These are phyloP conservation scores for Dynastes maya DNA, from an alignment of 2,888 invertebrate genomes.

Conservation along the genomic window DNA sequence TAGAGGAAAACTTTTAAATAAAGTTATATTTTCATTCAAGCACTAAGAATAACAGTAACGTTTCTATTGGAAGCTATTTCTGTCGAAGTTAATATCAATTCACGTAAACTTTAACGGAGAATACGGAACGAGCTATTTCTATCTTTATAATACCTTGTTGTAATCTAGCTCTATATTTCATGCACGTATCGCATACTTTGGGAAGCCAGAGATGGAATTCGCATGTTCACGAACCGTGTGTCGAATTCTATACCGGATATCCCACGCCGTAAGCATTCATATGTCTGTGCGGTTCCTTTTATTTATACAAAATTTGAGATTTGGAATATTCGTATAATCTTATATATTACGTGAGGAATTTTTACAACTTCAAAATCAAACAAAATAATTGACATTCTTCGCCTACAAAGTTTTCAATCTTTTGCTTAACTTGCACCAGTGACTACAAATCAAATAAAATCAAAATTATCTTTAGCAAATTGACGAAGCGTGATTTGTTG, in stretches of 20 bases:
- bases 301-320: too few relatives aligned
- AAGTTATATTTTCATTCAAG: background rate
- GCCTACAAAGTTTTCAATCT: too few relatives aligned
- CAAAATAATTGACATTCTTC: too few relatives aligned
- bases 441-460: too few relatives aligned
- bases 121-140: background rate
- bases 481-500: too few relatives aligned
- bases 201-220: background rate
- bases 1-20: background rate
- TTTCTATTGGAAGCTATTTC: background rate
- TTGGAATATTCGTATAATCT: too few relatives aligned
- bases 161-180: conserved; percentile 3
- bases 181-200: background rate
- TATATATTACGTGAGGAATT: too few relatives aligned
- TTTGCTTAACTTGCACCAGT: too few relatives aligned
- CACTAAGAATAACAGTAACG: background rate
- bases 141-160: conserved; percentile 6
- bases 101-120: background rate
- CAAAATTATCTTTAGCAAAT: too few relatives aligned
- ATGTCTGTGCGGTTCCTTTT: too few relatives aligned
- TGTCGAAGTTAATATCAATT: conserved; percentile 2
- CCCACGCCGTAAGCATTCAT: too few relatives aligned
- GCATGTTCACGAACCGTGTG: conserved; percentile 2
- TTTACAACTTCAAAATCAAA: too few relatives aligned
- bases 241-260: background rate